A percentile compares a stretch with the other conserved stretches of the same genome.
These are phyloP conservation scores for Triplophysa dalaica DNA, from an alignment of 2,113 vertebrate species.

Conservation along the genomic window DNA sequence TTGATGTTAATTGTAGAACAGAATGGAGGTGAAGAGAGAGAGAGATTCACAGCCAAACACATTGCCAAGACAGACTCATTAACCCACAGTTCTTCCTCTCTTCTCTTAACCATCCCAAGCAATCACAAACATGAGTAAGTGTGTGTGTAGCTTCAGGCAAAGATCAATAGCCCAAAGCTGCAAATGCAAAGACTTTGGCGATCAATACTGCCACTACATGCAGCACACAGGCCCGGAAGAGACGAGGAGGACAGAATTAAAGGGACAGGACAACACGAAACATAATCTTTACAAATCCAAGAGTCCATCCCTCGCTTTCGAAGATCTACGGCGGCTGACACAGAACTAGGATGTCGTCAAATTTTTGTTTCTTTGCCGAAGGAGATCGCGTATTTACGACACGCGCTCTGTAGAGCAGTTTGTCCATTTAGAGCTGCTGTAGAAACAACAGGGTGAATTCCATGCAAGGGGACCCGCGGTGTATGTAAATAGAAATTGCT, in stretches of 20 bases:
- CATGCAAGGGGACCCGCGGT: too few species aligned
- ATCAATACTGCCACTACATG: conserved; percentile 77
- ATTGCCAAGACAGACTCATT: conserved; percentile 56
- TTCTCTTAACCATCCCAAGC: conserved; percentile 45
- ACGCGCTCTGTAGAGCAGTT: too few species aligned
- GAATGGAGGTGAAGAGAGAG: conserved; percentile 65
- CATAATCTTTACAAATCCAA: conserved; percentile 30
- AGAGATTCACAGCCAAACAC: conserved; percentile 49
- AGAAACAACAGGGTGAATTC: too few species aligned
- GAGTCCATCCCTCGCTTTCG: background rate
- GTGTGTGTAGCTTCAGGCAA: conserved; percentile 52
- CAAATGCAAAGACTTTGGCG: conserved; percentile 76
- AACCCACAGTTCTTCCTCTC: conserved; percentile 51
- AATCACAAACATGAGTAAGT: conserved; percentile 47
- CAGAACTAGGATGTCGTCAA: too few species aligned
- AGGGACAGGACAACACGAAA: conserved; percentile 62
- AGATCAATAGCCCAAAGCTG: conserved; percentile 78
- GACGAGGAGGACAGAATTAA: conserved; percentile 50
- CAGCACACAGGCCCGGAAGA: conserved; percentile 60
- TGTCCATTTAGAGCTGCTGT: too few species aligned
- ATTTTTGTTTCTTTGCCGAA: too few species aligned
- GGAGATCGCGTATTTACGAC: too few species aligned
- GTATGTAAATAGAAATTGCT: too few species aligned
- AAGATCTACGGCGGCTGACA: too few species aligned
- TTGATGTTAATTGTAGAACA: conserved; percentile 80